phyloP scores from a whole-genome alignment of 1,140 invertebrate species.

The Gonioctena quinquepunctata region DNA sequence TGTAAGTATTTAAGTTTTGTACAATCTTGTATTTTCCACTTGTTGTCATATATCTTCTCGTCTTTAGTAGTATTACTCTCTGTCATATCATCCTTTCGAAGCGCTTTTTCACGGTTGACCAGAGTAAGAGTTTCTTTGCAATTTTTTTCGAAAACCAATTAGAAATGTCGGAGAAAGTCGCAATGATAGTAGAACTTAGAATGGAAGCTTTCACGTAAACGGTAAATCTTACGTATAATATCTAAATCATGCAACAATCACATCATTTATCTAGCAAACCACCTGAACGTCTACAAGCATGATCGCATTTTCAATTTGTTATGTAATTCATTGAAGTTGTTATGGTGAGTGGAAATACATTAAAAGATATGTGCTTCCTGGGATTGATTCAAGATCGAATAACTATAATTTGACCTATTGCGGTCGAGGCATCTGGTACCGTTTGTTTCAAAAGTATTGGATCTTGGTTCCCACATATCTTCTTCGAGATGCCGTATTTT shows the following conservation, averaged over 20 bases:
- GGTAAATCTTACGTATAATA: background rate
- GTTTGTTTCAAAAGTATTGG: no score
- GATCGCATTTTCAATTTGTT: background rate
- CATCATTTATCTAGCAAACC: background rate
- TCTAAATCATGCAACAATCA: slow-evolving; percentile 8
- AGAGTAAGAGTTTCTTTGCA: background rate
- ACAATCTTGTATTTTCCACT: no score
- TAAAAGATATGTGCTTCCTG: background rate
- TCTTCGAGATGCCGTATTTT: no score
- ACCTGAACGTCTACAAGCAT: background rate
- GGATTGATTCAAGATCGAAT: background rate
- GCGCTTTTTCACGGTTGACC: background rate
- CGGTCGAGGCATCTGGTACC: no score
- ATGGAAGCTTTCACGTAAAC: slow-evolving; percentile 2
- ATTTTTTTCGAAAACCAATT: background rate
- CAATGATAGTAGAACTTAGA: slow-evolving; percentile 1
- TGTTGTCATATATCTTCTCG: no score
- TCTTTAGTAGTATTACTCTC: no score
- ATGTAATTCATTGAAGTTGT: background rate
- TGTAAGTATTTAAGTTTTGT: no score
- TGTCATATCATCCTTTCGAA: no score
- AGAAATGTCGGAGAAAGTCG: slow-evolving; percentile 5
- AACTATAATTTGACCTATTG: background rate
- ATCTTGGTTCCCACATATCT: no score
- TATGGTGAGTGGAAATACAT: background rate